Percentiles rank a stretch among this genome's conserved stretches.
Evolutionary conservation across 2,797 vertebrate genomes (phyloP).

Genomic region (Dipus sagitta): DNA sequence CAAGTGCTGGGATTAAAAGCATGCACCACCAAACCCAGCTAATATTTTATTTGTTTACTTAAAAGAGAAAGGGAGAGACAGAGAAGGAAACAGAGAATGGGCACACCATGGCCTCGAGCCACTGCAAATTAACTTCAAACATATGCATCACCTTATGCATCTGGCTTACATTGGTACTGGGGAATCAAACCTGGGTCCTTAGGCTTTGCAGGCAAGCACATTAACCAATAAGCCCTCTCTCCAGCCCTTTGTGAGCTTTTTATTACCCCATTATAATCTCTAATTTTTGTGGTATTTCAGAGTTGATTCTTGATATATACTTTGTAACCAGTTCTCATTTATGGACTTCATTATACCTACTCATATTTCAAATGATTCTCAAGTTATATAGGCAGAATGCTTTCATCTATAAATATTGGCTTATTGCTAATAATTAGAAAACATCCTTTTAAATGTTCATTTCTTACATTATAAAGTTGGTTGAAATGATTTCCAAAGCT

Average conservation of each 20-base stretch:
- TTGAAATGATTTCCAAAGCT: conserved; percentile 45
- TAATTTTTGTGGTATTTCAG: conserved; percentile 57
- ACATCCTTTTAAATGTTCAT: not conserved
- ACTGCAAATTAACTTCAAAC: too few species aligned
- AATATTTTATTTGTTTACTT: too few species aligned
- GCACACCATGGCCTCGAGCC: too few species aligned
- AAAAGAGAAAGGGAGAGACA: too few species aligned
- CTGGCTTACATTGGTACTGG: too few species aligned
- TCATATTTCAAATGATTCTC: not conserved
- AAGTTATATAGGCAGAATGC: not conserved
- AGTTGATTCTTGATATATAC: conserved; percentile 21
- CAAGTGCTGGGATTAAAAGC: too few species aligned
- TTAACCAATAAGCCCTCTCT: too few species aligned
- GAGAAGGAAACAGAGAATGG: too few species aligned
- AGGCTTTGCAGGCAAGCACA: too few species aligned
- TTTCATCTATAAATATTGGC: conserved; percentile 26
- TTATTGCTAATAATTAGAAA: conserved; percentile 35
- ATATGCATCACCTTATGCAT: too few species aligned
- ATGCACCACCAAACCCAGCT: too few species aligned
- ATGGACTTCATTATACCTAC: not conserved
- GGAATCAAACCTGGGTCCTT: too few species aligned
- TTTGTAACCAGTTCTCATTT: conserved; percentile 18
- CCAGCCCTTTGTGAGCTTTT: not conserved
- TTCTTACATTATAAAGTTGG: not conserved
- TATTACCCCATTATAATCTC: conserved; percentile 47